phyloP scores from a whole-genome alignment of 1,140 invertebrate genomes.

The Hetaerina americana region DNA sequence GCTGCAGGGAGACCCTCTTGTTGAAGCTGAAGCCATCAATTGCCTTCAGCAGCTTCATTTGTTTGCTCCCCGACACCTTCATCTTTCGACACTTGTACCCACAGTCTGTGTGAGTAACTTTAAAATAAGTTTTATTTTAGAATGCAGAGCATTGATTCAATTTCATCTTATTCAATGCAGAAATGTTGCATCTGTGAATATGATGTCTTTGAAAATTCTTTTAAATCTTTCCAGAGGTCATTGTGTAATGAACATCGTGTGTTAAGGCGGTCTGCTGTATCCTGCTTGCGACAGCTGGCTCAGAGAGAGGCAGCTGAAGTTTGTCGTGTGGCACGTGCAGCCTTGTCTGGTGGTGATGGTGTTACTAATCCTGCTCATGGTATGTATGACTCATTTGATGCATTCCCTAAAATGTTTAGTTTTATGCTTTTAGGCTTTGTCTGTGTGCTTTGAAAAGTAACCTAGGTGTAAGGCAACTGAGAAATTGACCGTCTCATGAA shows the following conservation, averaged over 20 bases:
- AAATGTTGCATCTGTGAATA: neutral
- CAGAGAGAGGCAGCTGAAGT: constrained; percentile 94
- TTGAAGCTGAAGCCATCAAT: constrained; percentile 89
- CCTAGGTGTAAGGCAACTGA: too few relatives aligned
- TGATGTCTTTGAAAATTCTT: constrained; percentile 7
- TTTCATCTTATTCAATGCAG: neutral
- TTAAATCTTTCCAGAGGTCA: constrained; percentile 46
- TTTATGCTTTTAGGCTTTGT: neutral
- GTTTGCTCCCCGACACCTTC: constrained; percentile 90
- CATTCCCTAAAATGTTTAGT: neutral
- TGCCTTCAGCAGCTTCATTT: constrained; percentile 95
- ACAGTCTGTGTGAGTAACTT: constrained; percentile 71
- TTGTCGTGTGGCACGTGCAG: constrained; percentile 61
- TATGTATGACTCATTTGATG: constrained; percentile 10
- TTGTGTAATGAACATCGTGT: constrained; percentile 79
- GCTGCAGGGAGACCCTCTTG: constrained; percentile 74
- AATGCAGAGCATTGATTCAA: neutral
- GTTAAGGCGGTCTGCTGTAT: constrained; percentile 82
- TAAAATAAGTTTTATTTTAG: constrained; percentile 8
- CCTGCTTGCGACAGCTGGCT: constrained; percentile 86
- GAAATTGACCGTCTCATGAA: too few relatives aligned
- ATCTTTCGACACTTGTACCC: constrained; percentile 83
- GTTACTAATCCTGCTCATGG: constrained; percentile 19
- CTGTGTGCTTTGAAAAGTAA: too few relatives aligned
- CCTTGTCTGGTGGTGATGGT: neutral